These are phyloP conservation scores for Aphelocoma coerulescens DNA, from an alignment of 2,113 vertebrate species.

Conservation along the genomic window DNA sequence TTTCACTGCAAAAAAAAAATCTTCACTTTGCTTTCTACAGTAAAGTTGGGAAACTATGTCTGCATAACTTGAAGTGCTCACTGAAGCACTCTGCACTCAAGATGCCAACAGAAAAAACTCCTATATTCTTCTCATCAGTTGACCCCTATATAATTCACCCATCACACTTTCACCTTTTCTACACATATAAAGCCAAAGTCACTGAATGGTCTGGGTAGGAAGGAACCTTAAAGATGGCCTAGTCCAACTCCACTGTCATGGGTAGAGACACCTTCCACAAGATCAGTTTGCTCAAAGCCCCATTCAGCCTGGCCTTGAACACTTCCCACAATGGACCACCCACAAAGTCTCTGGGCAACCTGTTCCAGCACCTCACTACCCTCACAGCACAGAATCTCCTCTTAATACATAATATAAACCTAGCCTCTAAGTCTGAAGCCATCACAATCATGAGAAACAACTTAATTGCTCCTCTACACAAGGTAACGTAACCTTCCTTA, in stretches of 20 bases:
- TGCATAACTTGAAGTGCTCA: not conserved
- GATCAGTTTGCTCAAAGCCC: not conserved
- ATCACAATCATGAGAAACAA: not conserved
- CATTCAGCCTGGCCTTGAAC: not conserved
- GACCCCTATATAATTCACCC: not conserved
- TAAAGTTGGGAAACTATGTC: not conserved
- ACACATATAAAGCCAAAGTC: not conserved
- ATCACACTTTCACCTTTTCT: not conserved
- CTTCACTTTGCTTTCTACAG: not conserved
- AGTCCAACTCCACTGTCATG: not conserved
- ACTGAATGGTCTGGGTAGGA: not conserved
- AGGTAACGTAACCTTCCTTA: not conserved
- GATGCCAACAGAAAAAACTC: not conserved
- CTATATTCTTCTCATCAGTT: not conserved
- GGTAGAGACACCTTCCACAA: not conserved
- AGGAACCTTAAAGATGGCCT: not conserved
- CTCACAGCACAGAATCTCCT: not conserved
- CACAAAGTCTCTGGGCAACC: not conserved
- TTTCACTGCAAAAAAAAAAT: not conserved
- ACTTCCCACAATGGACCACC: not conserved
- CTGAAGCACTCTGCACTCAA: not conserved
- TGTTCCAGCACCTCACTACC: not conserved
- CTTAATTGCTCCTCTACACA: not conserved
- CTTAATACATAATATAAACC: not conserved
- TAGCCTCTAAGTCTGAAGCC: not conserved